Conservation (phyloP, 2,113 vertebrate species). For the Nibea coibor region DNA sequence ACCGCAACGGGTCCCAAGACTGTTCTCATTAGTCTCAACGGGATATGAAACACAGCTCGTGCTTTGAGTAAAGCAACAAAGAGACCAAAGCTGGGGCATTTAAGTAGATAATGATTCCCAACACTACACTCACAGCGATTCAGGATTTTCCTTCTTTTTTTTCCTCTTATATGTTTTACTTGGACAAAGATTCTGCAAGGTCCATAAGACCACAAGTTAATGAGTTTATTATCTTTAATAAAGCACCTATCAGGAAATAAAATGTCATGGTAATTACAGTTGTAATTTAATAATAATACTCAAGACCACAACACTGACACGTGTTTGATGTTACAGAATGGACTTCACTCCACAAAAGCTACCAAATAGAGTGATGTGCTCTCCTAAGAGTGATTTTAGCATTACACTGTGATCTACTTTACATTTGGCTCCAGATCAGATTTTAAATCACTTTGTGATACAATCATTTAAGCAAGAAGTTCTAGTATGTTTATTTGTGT, state of each 20-base stretch:
- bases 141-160: conserved; percentile 18
- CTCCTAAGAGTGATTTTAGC: conserved; percentile 31
- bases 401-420: conserved; percentile 29
- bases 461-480: not conserved
- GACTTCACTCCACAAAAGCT: conserved; percentile 7
- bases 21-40: conserved; percentile 73
- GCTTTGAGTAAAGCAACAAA: conserved; percentile 59
- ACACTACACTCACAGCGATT: conserved; percentile 27
- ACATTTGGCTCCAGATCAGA: conserved; percentile 10
- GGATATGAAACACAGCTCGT: conserved; percentile 66
- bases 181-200: conserved; percentile 14
- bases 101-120: conserved; percentile 69
- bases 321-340: conserved; percentile 9
- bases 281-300: conserved; percentile 16
- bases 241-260: conserved; percentile 40
- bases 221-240: conserved; percentile 49
- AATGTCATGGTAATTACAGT: conserved; percentile 20
- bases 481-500: not conserved
- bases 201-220: conserved; percentile 32
- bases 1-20: conserved; percentile 60
- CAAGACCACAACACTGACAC: conserved; percentile 25
- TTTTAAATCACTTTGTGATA: not conserved
- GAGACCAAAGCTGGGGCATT: conserved; percentile 38
- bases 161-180: conserved; percentile 23
- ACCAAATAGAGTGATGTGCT: conserved; percentile 12